These are phyloP conservation scores for Cololabis saira DNA, from an alignment of 2,113 vertebrate genomes.

Conservation along the genomic window DNA sequence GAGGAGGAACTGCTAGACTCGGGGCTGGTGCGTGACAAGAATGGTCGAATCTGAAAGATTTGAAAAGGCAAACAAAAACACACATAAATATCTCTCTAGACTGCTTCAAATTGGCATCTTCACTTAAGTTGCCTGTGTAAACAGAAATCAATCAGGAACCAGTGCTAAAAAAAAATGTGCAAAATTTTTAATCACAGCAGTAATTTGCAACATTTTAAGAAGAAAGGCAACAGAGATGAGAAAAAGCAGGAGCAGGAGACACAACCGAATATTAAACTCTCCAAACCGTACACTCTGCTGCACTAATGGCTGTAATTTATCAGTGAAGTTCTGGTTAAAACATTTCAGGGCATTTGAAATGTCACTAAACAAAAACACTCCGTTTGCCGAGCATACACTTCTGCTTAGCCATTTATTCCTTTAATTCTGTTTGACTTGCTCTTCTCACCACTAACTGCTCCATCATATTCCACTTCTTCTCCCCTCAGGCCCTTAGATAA, in stretches of 20 bases:
- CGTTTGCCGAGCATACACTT: constrained; percentile 36
- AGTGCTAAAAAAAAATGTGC: neutral
- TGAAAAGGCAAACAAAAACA: constrained; percentile 18
- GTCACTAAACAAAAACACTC: constrained; percentile 30
- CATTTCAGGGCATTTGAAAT: constrained; percentile 31
- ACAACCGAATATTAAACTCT: constrained; percentile 36
- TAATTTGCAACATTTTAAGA: constrained; percentile 11
- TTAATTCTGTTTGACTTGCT: constrained; percentile 35
- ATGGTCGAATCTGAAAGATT: constrained; percentile 24
- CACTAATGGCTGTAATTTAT: constrained; percentile 55
- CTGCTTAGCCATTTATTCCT: constrained; percentile 40
- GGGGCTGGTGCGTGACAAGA: constrained; percentile 13
- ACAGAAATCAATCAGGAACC: constrained; percentile 4
- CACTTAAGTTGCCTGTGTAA: constrained; percentile 7
- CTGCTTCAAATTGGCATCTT: neutral
- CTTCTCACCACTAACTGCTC: constrained; percentile 32
- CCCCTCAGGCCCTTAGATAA: constrained; percentile 34
- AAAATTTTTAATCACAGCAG: neutral
- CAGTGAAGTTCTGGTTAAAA: constrained; percentile 27
- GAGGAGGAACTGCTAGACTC: constrained; percentile 33
- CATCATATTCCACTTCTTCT: constrained; percentile 41
- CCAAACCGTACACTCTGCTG: constrained; percentile 14
- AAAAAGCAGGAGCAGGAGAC: constrained; percentile 22
- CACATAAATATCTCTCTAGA: constrained; percentile 1
- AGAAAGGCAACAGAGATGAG: constrained; percentile 11